A percentile compares a stretch with the other conserved stretches of the same genome.
Conservation (phyloP, 2,888 invertebrate species). For the Uropetala carovei region DNA sequence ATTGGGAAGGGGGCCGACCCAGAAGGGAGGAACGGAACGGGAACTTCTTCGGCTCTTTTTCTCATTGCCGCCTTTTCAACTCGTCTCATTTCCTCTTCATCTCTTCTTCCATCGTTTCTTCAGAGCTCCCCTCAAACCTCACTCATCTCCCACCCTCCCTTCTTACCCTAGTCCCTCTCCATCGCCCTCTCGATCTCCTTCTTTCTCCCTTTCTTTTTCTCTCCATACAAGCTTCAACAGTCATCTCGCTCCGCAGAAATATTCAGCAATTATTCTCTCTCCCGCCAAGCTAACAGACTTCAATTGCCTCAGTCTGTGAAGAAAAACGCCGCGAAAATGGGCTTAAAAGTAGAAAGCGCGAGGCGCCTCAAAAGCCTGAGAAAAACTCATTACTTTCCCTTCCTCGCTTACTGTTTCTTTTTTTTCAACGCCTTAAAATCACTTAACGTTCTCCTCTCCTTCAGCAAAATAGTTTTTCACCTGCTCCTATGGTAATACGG, state of each 20-base stretch:
- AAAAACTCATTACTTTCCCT: constrained; percentile 26
- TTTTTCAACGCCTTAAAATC: background rate
- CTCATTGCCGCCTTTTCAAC: constrained; percentile 13
- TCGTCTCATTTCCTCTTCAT: constrained; percentile 13
- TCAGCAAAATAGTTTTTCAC: background rate
- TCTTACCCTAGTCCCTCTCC: background rate
- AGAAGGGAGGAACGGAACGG: background rate
- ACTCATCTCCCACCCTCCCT: too few species aligned
- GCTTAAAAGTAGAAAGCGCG: background rate
- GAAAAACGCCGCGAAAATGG: background rate
- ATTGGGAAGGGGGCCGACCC: background rate
- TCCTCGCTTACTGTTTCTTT: background rate
- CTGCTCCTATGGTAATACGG: background rate
- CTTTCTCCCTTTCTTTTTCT: background rate
- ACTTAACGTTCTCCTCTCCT: background rate
- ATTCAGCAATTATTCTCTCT: constrained; percentile 17
- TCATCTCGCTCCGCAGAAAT: constrained; percentile 9
- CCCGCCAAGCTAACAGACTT: constrained; percentile 2
- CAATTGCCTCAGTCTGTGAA: background rate
- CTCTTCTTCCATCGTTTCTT: background rate
- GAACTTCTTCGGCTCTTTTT: constrained; percentile 23
- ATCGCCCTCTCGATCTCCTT: background rate
- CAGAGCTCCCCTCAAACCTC: too few species aligned
- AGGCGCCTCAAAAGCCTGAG: constrained; percentile 2
- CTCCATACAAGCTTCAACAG: background rate